Conservation (phyloP, 2,113 vertebrate species). For the Notarius quadriscutis region DNA sequence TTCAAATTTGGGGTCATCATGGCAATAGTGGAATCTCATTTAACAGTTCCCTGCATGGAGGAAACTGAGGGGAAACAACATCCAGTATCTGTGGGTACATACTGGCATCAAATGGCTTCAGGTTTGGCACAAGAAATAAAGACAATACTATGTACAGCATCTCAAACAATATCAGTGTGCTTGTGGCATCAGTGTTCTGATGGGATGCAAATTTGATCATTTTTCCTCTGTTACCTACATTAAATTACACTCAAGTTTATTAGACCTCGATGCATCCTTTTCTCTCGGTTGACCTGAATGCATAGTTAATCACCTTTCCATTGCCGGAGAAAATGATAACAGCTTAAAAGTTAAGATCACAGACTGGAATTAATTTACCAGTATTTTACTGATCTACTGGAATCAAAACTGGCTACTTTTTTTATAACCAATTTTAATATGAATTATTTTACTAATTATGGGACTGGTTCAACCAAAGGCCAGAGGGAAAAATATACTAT, state of each 20-base stretch:
- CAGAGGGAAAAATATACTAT: neutral
- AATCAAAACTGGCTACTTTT: neutral
- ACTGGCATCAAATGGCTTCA: neutral
- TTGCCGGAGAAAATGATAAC: neutral
- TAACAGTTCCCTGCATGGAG: neutral
- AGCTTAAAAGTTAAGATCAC: neutral
- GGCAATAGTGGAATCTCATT: neutral
- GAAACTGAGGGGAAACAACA: neutral
- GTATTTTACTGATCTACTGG: neutral
- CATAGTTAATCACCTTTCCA: neutral
- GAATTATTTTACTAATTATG: neutral
- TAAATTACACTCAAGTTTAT: neutral
- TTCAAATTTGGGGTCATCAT: neutral
- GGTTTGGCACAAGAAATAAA: neutral
- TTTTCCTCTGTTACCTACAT: neutral
- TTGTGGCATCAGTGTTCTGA: neutral
- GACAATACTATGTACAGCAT: neutral
- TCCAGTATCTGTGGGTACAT: neutral
- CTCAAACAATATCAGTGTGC: neutral
- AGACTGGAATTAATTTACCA: neutral
- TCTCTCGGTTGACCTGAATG: neutral
- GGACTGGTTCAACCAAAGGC: neutral
- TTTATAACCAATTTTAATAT: neutral
- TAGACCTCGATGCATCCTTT: neutral
- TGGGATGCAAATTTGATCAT: neutral